Conservation (phyloP, 2,888 invertebrate genomes). For the Luperina nickerlii region DNA sequence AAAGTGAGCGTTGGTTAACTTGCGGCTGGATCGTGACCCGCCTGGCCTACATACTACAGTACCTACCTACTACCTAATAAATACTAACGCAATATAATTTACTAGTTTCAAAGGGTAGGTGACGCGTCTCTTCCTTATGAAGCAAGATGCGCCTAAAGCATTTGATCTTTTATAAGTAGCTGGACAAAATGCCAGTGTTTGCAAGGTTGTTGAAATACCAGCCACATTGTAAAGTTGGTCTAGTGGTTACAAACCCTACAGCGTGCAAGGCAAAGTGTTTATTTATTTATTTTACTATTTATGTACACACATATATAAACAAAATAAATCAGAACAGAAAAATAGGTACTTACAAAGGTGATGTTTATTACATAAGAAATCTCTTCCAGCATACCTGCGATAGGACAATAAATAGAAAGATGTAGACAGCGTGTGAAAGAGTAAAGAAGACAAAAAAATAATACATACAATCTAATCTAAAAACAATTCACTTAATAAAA, state of each 20-base stretch:
- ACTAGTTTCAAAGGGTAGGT: slow-evolving; percentile 27
- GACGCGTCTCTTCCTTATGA: slow-evolving; percentile 40
- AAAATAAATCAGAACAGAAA: too few species aligned
- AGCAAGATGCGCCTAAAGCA: slow-evolving; percentile 26
- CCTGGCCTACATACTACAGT: slow-evolving; percentile 59
- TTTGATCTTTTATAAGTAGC: background rate
- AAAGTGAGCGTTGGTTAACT: slow-evolving; percentile 61
- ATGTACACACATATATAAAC: too few species aligned
- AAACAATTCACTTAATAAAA: too few species aligned
- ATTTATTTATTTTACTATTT: too few species aligned
- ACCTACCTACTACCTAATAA: slow-evolving; percentile 22
- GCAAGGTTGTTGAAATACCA: background rate
- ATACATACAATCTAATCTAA: too few species aligned
- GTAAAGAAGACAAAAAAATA: too few species aligned
- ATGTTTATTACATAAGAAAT: too few species aligned
- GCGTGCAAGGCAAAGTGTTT: background rate
- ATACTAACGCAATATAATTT: slow-evolving; percentile 45
- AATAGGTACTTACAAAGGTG: too few species aligned
- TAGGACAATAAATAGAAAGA: too few species aligned
- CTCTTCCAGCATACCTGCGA: too few species aligned
- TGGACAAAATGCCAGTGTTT: background rate
- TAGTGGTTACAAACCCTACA: background rate
- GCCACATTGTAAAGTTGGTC: background rate
- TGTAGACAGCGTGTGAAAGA: too few species aligned
- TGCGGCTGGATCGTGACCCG: slow-evolving; percentile 60